Percentiles rank a stretch among this genome's conserved stretches.
phyloP scores from a whole-genome alignment of 2,797 vertebrate species.

The Enteromius thamalakanensis region DNA sequence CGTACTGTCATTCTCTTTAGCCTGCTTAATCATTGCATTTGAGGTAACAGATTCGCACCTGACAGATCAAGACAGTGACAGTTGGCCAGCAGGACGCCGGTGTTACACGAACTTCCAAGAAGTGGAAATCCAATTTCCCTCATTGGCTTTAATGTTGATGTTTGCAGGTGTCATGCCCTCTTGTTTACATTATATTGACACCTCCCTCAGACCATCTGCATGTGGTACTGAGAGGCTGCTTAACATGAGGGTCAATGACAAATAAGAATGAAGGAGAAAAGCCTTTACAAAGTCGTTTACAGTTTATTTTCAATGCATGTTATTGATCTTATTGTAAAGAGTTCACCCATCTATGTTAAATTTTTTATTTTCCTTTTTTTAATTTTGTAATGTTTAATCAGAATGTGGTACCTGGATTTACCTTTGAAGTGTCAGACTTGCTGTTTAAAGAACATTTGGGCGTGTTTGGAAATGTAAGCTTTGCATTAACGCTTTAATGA shows the following conservation, averaged over 20 bases:
- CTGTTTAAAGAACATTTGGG: neutral
- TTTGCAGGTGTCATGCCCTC: constrained; percentile 36
- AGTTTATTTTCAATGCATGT: neutral
- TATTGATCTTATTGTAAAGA: neutral
- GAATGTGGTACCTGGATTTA: neutral
- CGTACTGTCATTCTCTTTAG: neutral
- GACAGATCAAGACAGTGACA: neutral
- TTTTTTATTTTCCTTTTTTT: neutral
- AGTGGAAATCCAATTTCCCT: constrained; percentile 25
- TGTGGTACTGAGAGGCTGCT: constrained; percentile 7
- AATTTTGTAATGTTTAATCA: neutral
- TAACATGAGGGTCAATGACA: neutral
- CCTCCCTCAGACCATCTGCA: neutral
- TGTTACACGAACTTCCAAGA: constrained; percentile 14
- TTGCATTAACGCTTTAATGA: neutral
- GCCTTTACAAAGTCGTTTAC: neutral
- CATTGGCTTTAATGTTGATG: constrained; percentile 25
- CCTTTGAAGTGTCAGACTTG: neutral
- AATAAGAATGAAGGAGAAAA: neutral
- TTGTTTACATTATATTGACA: constrained; percentile 13
- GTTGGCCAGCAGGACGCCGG: neutral
- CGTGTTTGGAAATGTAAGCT: neutral
- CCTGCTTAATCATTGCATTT: neutral
- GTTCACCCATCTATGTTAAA: neutral
- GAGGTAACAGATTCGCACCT: neutral